These are phyloP conservation scores for Leptobrachium ailaonicum DNA, from an alignment of 2,113 vertebrate species.

Conservation along the genomic window DNA sequence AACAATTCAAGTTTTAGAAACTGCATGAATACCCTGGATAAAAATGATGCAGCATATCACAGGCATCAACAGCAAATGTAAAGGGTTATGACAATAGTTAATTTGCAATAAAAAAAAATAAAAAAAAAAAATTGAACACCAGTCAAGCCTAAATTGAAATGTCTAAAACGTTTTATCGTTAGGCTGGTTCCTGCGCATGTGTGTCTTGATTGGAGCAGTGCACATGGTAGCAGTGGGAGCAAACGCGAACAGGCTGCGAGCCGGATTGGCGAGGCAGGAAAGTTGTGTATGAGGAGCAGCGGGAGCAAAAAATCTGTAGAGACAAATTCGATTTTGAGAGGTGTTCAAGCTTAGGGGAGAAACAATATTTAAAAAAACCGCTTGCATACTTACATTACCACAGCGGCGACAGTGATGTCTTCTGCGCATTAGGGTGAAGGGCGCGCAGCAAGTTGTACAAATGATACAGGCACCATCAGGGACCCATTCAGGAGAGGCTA, in stretches of 20 bases:
- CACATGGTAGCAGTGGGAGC: conserved; percentile 63
- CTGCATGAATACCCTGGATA: background rate
- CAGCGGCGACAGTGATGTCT: conserved; percentile 72
- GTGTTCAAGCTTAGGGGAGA: background rate
- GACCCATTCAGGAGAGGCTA: conserved; percentile 59
- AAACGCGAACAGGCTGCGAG: conserved; percentile 62
- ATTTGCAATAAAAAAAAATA: background rate
- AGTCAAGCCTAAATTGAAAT: no score
- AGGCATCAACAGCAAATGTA: background rate
- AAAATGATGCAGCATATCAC: background rate
- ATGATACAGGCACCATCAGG: conserved; percentile 57
- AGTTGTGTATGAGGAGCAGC: conserved; percentile 56
- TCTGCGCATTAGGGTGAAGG: conserved; percentile 67
- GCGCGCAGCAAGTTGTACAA: conserved; percentile 57
- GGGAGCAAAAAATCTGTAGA: conserved; percentile 69
- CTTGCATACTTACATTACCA: conserved; percentile 52
- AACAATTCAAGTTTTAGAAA: background rate
- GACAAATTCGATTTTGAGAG: background rate
- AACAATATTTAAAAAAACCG: background rate
- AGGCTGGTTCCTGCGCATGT: background rate
- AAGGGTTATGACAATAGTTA: background rate
- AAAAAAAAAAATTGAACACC: no score
- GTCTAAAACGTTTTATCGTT: no score
- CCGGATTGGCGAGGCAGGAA: conserved; percentile 58
- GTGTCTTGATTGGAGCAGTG: conserved; percentile 48